phyloP scores from a whole-genome alignment of 2,888 invertebrate genomes.

The Salpingus planirostris region DNA sequence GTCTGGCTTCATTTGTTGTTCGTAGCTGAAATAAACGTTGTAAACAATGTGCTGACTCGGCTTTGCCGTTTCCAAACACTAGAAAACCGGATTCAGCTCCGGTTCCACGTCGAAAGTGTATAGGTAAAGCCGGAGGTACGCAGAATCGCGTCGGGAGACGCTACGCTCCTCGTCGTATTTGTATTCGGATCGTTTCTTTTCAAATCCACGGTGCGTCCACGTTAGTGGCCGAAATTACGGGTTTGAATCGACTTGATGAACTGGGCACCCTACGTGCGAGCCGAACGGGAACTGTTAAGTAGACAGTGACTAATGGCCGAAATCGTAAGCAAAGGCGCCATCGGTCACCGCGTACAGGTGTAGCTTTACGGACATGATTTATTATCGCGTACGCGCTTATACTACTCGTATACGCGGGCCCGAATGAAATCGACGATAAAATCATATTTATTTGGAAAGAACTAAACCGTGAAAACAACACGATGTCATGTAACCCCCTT shows the following conservation, averaged over 20 bases:
- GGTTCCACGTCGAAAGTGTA: conserved; percentile 5
- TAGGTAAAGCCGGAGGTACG: no score
- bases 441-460: conserved; percentile 4
- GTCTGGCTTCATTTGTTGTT: conserved; percentile 18
- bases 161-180: no score
- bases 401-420: no score
- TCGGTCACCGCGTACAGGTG: neutral
- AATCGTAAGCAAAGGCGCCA: no score
- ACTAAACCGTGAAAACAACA: no score
- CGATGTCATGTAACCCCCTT: no score
- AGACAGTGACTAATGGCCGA: conserved; percentile 4
- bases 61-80: conserved; percentile 10
- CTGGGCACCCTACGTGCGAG: no score
- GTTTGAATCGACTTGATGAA: no score
- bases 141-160: conserved; percentile 5
- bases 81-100: conserved; percentile 8
- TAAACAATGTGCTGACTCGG: conserved; percentile 18
- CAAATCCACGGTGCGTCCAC: conserved; percentile 4
- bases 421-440: neutral
- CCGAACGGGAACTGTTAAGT: no score
- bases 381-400: no score
- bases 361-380: neutral
- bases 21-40: conserved; percentile 17
- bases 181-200: conserved; percentile 8
- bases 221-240: no score